Evolutionary conservation across 1,140 invertebrate genomes (phyloP).

Genomic region (Mycetomoellerius zeteki): DNA sequence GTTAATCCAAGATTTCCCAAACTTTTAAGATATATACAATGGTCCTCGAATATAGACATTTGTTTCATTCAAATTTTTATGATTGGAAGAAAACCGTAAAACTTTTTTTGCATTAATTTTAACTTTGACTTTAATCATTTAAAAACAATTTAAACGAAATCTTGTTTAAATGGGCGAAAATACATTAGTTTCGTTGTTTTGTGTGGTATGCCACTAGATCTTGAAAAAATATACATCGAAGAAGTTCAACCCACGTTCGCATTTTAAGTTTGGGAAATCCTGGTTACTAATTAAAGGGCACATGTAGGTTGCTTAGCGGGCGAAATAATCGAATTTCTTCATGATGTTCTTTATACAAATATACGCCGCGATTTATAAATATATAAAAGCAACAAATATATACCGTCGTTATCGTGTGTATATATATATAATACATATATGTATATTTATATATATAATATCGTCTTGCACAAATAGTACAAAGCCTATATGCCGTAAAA

Average conservation of each 20-base stretch:
- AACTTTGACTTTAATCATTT: background rate
- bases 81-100: background rate
- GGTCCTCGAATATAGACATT: background rate
- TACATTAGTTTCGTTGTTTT: constrained; percentile 28
- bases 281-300: constrained; percentile 50
- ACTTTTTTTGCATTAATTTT: background rate
- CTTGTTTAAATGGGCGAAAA: background rate
- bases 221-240: background rate
- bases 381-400: constrained; percentile 75
- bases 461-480: constrained; percentile 71
- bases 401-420: constrained; percentile 46
- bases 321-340: constrained; percentile 41
- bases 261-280: constrained; percentile 40
- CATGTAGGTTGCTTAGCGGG: constrained; percentile 28
- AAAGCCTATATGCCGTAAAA: constrained; percentile 69
- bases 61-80: background rate
- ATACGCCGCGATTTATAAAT: constrained; percentile 70
- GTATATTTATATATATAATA: constrained; percentile 46
- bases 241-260: background rate
- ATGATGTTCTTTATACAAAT: constrained; percentile 56
- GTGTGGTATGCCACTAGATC: background rate
- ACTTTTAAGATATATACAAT: constrained; percentile 17
- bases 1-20: constrained; percentile 52
- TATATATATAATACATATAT: constrained; percentile 59
- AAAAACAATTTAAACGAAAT: constrained; percentile 8